These are phyloP conservation scores for Drosophila villosipedis DNA, from an alignment of 2,888 invertebrate species.

Conservation along the genomic window DNA sequence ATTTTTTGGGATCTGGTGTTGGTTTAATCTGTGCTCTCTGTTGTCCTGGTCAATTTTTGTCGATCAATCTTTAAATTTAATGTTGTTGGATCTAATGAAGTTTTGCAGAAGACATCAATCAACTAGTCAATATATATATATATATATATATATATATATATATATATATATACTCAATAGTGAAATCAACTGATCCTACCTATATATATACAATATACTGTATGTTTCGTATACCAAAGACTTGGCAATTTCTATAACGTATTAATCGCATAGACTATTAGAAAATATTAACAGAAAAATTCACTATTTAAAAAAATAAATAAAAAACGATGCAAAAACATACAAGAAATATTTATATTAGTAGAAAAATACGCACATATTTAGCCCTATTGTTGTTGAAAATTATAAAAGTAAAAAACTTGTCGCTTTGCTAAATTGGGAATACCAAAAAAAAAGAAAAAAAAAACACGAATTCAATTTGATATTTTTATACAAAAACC, in stretches of 20 bases:
- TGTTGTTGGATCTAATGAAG: conserved; percentile 39
- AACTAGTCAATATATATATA: conserved; percentile 25
- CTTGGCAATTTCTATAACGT: conserved; percentile 69
- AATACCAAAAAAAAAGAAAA: conserved; percentile 11
- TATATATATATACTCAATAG: conserved; percentile 40
- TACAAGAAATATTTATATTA: conserved; percentile 28
- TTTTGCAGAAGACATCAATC: conserved; percentile 35
- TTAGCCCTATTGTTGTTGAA: conserved; percentile 61
- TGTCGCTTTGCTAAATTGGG: conserved; percentile 66
- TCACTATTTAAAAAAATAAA: conserved; percentile 45
- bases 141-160: conserved; percentile 19
- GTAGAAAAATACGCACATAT: conserved; percentile 42
- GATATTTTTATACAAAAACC: conserved; percentile 74
- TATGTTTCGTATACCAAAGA: conserved; percentile 65
- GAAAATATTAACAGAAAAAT: conserved; percentile 30
- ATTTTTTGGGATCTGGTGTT: conserved; percentile 28
- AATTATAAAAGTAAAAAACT: conserved; percentile 26
- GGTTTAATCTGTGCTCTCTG: conserved; percentile 5
- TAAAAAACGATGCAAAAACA: conserved; percentile 34
- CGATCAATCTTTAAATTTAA: neutral
- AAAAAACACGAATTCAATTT: conserved; percentile 53
- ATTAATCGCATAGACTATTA: conserved; percentile 74
- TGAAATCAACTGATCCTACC: conserved; percentile 62
- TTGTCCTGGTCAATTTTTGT: conserved; percentile 11
- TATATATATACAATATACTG: conserved; percentile 22